These are phyloP conservation scores for Steinernema carpocapsae DNA, from an alignment of 2,888 invertebrate genomes.

Conservation along the genomic window DNA sequence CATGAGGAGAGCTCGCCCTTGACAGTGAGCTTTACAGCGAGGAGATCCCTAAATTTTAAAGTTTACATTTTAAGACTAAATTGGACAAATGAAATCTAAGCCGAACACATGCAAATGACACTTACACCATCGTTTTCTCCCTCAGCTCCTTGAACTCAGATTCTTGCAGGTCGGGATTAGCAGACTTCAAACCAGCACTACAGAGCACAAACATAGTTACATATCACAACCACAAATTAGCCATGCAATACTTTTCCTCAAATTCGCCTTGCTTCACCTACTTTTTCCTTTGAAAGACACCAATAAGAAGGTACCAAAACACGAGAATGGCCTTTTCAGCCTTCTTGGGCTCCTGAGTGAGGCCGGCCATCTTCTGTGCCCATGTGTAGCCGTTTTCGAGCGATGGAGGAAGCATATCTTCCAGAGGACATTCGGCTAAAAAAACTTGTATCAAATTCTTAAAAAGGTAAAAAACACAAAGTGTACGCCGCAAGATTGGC, in stretches of 20 bases:
- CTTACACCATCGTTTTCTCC: background rate
- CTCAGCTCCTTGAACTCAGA: background rate
- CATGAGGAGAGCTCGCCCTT: conserved; percentile 39
- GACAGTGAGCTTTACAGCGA: conserved; percentile 55
- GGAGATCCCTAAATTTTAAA: conserved; percentile 57
- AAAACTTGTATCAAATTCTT: too few species aligned
- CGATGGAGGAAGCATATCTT: conserved; percentile 33
- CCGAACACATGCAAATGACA: background rate
- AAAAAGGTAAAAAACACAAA: too few species aligned
- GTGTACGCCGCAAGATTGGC: too few species aligned
- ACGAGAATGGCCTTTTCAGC: conserved; percentile 57
- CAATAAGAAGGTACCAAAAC: conserved; percentile 67
- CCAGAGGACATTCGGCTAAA: conserved; percentile 32
- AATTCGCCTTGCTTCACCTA: too few species aligned
- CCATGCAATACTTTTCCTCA: conserved; percentile 20
- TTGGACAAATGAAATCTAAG: too few species aligned
- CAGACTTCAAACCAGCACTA: background rate
- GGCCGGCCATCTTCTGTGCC: conserved; percentile 40
- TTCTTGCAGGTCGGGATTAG: background rate
- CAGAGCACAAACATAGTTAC: background rate
- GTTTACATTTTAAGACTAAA: too few species aligned
- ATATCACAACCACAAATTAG: background rate
- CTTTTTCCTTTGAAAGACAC: conserved; percentile 54
- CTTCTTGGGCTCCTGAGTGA: conserved; percentile 30
- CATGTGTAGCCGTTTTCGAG: conserved; percentile 39